Conservation (phyloP, 2,888 invertebrate genomes). For the Tachina grossa region DNA sequence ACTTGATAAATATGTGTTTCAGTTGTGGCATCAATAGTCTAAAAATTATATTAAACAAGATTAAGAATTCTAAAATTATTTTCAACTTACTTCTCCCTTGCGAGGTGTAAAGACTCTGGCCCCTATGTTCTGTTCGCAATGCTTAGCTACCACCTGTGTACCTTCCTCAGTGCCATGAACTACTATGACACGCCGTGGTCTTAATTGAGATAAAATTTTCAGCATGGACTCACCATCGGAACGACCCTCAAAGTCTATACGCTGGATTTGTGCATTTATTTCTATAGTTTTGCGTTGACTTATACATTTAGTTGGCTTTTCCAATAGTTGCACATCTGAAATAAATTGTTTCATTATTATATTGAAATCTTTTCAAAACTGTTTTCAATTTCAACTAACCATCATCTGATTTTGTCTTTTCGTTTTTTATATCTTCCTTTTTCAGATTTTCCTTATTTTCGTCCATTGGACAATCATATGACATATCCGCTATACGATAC, state of each 20-base stretch:
- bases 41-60: conserved; percentile 26
- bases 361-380: neutral
- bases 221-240: conserved; percentile 93
- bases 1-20: conserved; percentile 99
- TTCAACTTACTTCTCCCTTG: conserved; percentile 87
- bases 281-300: conserved; percentile 88
- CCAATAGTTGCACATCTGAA: conserved; percentile 84
- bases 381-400: conserved; percentile 64
- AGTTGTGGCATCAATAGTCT: conserved; percentile 94
- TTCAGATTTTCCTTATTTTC: conserved; percentile 81
- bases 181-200: conserved; percentile 91
- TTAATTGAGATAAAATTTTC: conserved; percentile 91
- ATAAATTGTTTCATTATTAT: conserved; percentile 67
- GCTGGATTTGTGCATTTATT: conserved; percentile 93
- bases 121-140: conserved; percentile 87
- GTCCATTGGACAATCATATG: conserved; percentile 78
- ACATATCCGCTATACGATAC: conserved; percentile 91
- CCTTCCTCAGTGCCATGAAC: conserved; percentile 89
- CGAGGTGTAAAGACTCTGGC: conserved; percentile 92
- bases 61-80: neutral
- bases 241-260: conserved; percentile 98
- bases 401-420: conserved; percentile 71
- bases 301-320: conserved; percentile 96
- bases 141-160: conserved; percentile 87
- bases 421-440: conserved; percentile 75